phyloP scores from a whole-genome alignment of 2,797 vertebrate genomes.

The Coregonus suidteri region DNA sequence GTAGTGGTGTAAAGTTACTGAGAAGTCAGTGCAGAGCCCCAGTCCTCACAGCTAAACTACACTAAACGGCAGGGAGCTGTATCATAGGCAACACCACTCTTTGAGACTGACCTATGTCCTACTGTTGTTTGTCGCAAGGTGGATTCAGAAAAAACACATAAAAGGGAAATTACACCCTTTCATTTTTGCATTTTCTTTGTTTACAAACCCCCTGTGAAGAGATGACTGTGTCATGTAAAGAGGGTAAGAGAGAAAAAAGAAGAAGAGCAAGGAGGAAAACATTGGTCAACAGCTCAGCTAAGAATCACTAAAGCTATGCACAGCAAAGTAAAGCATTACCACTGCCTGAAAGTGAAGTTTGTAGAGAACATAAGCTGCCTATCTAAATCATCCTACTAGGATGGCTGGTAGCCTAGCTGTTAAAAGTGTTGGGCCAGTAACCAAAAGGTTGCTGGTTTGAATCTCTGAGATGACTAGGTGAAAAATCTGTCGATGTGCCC shows the following conservation, averaged over 20 bases:
- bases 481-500: too few species aligned
- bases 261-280: neutral
- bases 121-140: neutral
- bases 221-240: neutral
- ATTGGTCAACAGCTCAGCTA: neutral
- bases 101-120: slow-evolving; percentile 9
- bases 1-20: slow-evolving; percentile 3
- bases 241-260: neutral
- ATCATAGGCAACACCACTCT: slow-evolving; percentile 1
- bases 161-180: slow-evolving; percentile 3
- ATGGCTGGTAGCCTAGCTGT: too few species aligned
- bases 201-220: neutral
- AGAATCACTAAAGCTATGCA: neutral
- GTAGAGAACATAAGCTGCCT: neutral
- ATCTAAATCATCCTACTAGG: neutral
- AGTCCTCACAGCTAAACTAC: slow-evolving; percentile 4
- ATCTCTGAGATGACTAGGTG: too few species aligned
- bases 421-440: too few species aligned
- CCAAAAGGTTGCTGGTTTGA: too few species aligned
- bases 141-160: neutral
- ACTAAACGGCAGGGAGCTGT: slow-evolving; percentile 6
- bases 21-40: neutral
- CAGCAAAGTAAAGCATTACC: neutral
- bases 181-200: neutral
- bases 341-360: neutral